A percentile compares a stretch with the other conserved stretches of the same genome.
Conservation (phyloP, 2,113 vertebrate genomes). For the Eupsittula cactorum region DNA sequence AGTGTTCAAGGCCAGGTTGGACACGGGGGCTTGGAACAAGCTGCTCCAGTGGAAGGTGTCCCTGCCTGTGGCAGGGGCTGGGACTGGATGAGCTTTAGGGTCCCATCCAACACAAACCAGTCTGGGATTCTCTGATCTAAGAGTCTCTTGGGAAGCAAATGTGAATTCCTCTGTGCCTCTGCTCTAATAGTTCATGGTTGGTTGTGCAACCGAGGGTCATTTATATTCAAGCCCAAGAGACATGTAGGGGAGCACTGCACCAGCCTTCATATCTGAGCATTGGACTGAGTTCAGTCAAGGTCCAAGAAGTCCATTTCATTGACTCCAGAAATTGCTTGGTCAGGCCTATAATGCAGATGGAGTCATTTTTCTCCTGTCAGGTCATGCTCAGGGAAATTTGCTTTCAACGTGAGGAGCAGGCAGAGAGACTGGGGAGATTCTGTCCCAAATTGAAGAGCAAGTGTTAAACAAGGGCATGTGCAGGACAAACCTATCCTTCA, state of each 20-base stretch:
- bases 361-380: neutral
- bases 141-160: neutral
- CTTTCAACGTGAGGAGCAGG: neutral
- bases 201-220: neutral
- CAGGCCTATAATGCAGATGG: neutral
- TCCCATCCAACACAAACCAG: neutral
- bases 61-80: neutral
- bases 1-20: neutral
- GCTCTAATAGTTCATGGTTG: neutral
- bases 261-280: neutral
- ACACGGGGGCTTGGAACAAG: too few species aligned
- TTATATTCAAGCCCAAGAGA: neutral
- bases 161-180: neutral
- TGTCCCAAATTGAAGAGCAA: neutral
- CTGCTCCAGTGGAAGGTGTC: neutral
- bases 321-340: neutral
- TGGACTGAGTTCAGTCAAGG: neutral
- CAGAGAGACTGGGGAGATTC: neutral
- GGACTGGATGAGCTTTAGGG: neutral
- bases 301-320: neutral
- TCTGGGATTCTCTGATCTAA: neutral
- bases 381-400: neutral
- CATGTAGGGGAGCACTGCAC: rapidly evolving
- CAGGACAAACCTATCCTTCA: neutral
- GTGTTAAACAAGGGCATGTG: neutral